A percentile compares a stretch with the other conserved stretches of the same genome.
Conservation (phyloP, 1,140 invertebrate species). For the Pseudomyrmex concolor region DNA sequence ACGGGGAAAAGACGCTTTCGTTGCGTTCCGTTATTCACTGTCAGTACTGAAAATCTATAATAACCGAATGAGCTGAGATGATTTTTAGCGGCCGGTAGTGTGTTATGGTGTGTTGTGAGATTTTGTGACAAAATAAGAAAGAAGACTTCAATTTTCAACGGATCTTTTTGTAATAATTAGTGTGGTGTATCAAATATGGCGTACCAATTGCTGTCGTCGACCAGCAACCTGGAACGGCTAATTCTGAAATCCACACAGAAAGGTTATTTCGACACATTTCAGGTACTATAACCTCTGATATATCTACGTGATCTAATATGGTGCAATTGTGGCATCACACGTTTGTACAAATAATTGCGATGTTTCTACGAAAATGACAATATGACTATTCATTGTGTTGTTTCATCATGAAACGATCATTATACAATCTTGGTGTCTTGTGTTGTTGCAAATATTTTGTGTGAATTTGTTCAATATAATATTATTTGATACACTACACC, state of each 20-base stretch:
- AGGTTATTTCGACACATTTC: slow-evolving; percentile 76
- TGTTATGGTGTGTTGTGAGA: slow-evolving; percentile 39
- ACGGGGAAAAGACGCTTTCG: no score
- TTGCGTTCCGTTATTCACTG: no score
- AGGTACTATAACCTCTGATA: slow-evolving; percentile 78
- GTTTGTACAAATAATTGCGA: neutral
- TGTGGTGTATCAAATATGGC: slow-evolving; percentile 74
- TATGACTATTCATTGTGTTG: neutral
- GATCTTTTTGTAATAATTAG: neutral
- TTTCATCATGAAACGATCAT: no score
- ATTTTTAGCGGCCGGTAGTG: slow-evolving; percentile 62
- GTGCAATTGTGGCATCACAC: neutral
- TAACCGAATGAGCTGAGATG: neutral
- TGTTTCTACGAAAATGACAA: neutral
- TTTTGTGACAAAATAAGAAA: slow-evolving; percentile 1
- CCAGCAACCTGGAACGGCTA: slow-evolving; percentile 79
- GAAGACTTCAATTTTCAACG: slow-evolving; percentile 31
- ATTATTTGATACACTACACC: no score
- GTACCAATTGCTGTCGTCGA: slow-evolving; percentile 79
- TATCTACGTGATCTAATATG: slow-evolving; percentile 67
- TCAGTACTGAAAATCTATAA: no score
- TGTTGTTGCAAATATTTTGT: neutral
- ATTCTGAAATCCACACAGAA: slow-evolving; percentile 78
- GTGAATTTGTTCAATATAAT: neutral
- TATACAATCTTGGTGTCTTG: neutral